Base-by-base conservation (phyloP, 2,888 invertebrate genomes). In the Dryadula phaetusa region DNA sequence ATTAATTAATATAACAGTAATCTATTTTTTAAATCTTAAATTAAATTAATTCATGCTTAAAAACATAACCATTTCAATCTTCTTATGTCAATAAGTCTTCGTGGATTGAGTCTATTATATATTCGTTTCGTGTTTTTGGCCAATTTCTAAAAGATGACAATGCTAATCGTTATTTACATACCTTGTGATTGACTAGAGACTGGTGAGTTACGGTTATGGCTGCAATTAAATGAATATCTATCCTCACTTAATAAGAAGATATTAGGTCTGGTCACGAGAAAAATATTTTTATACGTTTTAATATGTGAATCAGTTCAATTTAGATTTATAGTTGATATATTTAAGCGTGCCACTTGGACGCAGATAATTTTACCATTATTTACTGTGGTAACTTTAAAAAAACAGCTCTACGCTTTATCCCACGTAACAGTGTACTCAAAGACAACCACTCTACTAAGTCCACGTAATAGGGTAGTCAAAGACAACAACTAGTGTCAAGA, bases 121-220 rank as follows among this genome's bases (percentile, higher is more conserved):
- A 56, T 56, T 40, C n/a, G 0, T 40, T 40, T 40, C 56, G 56
- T 56, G 56, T 40, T 40, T 22, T 56, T 40, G 40, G 10, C 56
- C 40, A 40, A 56, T 56, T 56, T 56, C 56, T 56, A 40, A n/a
- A 25, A 16, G 16, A 56, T 56, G 25, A 40, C 56, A 56, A 40
- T 40, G 40, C 22, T 1, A 56, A 56, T 37, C n/a, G n/a, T 8
- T 25, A 25, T 40, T 40, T 56, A 40, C 56, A 40, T 56, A 56
- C 40, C n/a, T 56, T 25, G 56, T 40, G 56, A 56, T 22, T 25
- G 22, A 56, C 40, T 10, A 56, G 40, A 16, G 22, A 56, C 40
- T 10, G 40, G 40, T 56, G 22, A 56, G 25, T 56, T 56, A 56
- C 40, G 25, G 16, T 56, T 40, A 56, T 56, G 40, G 16, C 40